Base-by-base conservation (phyloP, 2,888 invertebrate genomes). In the Tetranychus truncatus region DNA sequence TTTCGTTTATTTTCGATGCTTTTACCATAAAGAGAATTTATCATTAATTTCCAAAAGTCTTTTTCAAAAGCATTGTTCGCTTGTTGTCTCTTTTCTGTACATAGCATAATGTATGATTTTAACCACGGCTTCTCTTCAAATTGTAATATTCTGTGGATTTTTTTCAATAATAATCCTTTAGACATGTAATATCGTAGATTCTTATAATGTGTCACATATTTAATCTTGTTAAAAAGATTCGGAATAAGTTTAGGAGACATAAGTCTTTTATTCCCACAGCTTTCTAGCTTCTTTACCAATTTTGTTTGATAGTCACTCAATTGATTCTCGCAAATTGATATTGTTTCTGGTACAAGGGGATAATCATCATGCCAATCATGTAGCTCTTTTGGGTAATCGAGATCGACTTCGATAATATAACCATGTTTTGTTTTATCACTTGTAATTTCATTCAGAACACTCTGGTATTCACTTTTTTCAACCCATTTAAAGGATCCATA, bases 31-130 rank as follows among this genome's bases (percentile, higher is more conserved):
- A 81, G 79, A n/a, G 79, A 73, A 76, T 82, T 81, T 76, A 81
- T 81, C 79, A 80, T 79, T 8, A 82, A 76, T 76, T 82, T 81
- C 74, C 82, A 83, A 74, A 84, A 81, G 77, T 80, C 80, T 79
- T 82, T 81, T 75, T 82, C 80, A 80, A 82, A 82, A 72, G 79
- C 80, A 77, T 78, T 81, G 75, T 77, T 80, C 78, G 78, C 80
- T 74, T 79, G 76, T 78, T 78, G 79, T 34, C 77, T 74, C 75
- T 66, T 73, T 9, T 75, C 66, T n/a, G 78, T 78, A 76, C 78
- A 79, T 11, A 79, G 71, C 20, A 75, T 75, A 21, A 79, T 77
- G 65, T 78, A 78, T 65, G 65, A 34, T 44, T 75, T 81, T 79
- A 21, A 78, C 65, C 9, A 79, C 77, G 73, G 79, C 80, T 15